A percentile compares a stretch with the other conserved stretches of the same genome.
Evolutionary conservation across 2,888 invertebrate species (phyloP).

Genomic region (Caenorhabditis sp.): DNA sequence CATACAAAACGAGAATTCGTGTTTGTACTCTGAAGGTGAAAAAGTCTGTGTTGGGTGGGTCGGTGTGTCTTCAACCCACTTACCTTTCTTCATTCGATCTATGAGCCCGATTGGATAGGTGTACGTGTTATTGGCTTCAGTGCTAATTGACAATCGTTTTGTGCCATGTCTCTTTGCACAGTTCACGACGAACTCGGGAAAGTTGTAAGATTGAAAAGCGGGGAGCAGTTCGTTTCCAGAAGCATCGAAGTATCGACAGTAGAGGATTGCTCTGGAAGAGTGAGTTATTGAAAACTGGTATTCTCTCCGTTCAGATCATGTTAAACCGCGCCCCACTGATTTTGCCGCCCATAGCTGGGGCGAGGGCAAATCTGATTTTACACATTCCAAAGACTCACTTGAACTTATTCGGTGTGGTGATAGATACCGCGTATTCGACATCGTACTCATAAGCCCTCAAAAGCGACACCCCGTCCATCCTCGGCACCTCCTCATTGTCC

Average conservation of each 20-base stretch:
- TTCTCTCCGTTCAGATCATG: background rate
- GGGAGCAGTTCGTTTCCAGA: constrained; percentile 26
- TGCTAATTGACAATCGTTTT: constrained; percentile 39
- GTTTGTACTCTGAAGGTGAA: constrained; percentile 37
- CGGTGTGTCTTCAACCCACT: background rate
- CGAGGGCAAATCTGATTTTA: no score
- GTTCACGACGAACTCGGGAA: constrained; percentile 49
- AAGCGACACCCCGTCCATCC: constrained; percentile 32
- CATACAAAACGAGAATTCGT: constrained; percentile 56
- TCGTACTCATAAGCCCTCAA: constrained; percentile 51
- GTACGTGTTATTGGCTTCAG: constrained; percentile 22
- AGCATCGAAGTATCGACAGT: constrained; percentile 54
- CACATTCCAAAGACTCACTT: no score
- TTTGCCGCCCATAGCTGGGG: no score
- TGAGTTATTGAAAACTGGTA: background rate
- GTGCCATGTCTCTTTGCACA: constrained; percentile 45
- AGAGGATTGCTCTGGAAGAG: constrained; percentile 37
- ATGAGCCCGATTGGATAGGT: constrained; percentile 47
- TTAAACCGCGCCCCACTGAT: no score
- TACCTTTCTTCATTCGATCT: constrained; percentile 39
- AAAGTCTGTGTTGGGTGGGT: no score
- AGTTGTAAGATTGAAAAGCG: constrained; percentile 47
- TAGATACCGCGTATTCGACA: constrained; percentile 40
- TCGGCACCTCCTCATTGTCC: constrained; percentile 23
- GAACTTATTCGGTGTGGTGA: constrained; percentile 37